Evolutionary conservation across 2,113 vertebrate species (phyloP).

Genomic region (Carlito syrichta): DNA sequence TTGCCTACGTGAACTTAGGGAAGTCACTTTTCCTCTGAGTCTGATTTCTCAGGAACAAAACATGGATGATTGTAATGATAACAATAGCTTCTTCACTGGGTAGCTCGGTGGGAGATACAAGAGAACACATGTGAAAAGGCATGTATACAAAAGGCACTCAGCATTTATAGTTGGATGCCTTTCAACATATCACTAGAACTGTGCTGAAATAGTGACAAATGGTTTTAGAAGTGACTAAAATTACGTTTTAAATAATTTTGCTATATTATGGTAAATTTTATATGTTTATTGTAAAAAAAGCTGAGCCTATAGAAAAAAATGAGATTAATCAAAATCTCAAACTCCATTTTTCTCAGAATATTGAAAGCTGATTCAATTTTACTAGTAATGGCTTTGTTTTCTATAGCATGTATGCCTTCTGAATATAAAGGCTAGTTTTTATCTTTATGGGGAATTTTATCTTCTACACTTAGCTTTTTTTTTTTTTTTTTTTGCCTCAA

Average conservation of each 20-base stretch:
- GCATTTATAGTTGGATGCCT: neutral
- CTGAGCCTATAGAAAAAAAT: neutral
- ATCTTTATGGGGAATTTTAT: constrained; percentile 1
- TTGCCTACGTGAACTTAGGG: neutral
- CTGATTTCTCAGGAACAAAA: neutral
- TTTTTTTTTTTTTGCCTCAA: neutral
- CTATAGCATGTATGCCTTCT: neutral
- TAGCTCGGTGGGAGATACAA: neutral
- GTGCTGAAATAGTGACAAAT: neutral
- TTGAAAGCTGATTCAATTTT: neutral
- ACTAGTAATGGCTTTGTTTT: neutral
- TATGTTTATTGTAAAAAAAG: neutral
- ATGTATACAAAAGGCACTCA: neutral
- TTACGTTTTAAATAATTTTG: neutral
- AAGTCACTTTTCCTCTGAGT: neutral
- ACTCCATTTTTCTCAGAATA: neutral
- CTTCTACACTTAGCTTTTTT: constrained; percentile 19
- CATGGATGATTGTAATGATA: neutral
- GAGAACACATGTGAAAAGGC: neutral
- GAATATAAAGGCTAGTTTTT: neutral
- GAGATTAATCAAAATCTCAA: neutral
- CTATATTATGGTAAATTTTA: neutral
- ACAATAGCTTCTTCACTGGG: neutral
- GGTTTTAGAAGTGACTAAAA: neutral
- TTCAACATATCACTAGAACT: neutral